Base-by-base conservation (phyloP, 1,140 invertebrate genomes). In the Episyrphus balteatus region DNA sequence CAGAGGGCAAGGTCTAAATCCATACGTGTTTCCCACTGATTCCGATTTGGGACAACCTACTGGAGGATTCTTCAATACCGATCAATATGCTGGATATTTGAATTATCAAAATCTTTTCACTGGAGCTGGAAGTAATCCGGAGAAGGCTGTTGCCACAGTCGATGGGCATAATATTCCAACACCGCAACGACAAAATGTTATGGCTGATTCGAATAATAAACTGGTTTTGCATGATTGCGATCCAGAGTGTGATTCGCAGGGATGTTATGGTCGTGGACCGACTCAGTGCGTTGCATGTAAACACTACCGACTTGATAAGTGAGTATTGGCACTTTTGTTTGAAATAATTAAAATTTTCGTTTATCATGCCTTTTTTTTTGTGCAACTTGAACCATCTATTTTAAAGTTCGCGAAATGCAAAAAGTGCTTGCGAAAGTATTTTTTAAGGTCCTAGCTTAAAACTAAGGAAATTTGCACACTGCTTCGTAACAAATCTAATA, bases 181-280 rank as follows among this genome's bases (percentile, higher is more conserved):
- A 48, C 68, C 70, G 53, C 74, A 77, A 59, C 66, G 68, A 51
- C 66, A 72, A 53, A 74, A 71, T 66, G 73, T 71, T 38, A 70
- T 70, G 57, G 72, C 69, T 46, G 71, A 69, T 70, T 69, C 70
- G 61, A 73, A 75, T 54, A 77, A 79, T 52, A 81, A 77, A 56
- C 74, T 76, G 52, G 77, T 85, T 42, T 72, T 83, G 48, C 79
- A 85, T 55, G 77, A 81, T 53, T 90, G 86, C 65, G 84, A 90
- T 70, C 80, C 83, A 34, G 84, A 90, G 67, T 88, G 86, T 67
- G 85, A 87, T 67, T 68, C 77, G 40, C 80, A 83, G 59, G 86
- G 86, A 37, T 89, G 86, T 64, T 89, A 87, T 58, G 86, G 84
- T 48, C 81, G 81, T 58, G 84, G 84, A 50, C 81, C 85, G 1